Evolutionary conservation across 2,797 vertebrate species (phyloP).

Genomic region (Pitangus sulphuratus): DNA sequence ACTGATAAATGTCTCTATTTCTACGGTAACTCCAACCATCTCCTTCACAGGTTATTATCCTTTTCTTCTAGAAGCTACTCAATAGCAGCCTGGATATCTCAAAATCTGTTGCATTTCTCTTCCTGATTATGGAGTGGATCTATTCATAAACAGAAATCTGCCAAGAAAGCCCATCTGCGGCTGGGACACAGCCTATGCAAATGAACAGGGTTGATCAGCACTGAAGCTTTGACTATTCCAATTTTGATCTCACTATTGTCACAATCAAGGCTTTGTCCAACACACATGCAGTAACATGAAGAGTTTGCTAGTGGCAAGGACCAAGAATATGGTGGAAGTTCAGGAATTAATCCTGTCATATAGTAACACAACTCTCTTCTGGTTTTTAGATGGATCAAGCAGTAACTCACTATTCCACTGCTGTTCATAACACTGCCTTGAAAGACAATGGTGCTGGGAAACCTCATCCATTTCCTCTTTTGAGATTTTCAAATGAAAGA

Average conservation of each 20-base stretch:
- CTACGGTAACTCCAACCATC: neutral
- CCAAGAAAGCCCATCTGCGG: neutral
- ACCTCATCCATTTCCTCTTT: neutral
- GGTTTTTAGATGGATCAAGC: neutral
- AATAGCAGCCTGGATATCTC: neutral
- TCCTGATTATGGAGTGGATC: neutral
- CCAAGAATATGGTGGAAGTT: neutral
- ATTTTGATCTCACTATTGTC: neutral
- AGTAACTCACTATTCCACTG: neutral
- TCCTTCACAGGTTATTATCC: neutral
- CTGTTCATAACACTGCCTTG: neutral
- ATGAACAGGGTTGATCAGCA: neutral
- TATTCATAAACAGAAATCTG: neutral
- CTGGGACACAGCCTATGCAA: neutral
- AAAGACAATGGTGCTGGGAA: neutral
- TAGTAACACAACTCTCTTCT: neutral
- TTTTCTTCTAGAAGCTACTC: neutral
- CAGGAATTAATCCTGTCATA: neutral
- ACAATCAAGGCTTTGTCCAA: neutral
- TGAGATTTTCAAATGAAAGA: neutral
- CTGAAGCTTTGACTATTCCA: neutral
- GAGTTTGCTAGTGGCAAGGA: neutral
- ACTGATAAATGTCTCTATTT: neutral
- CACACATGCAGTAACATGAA: neutral
- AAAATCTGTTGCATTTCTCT: neutral